Evolutionary conservation across 1,140 invertebrate genomes (phyloP), one percentile per base, ranked within the genome.

Genomic region (Drosophila santomea): DNA sequence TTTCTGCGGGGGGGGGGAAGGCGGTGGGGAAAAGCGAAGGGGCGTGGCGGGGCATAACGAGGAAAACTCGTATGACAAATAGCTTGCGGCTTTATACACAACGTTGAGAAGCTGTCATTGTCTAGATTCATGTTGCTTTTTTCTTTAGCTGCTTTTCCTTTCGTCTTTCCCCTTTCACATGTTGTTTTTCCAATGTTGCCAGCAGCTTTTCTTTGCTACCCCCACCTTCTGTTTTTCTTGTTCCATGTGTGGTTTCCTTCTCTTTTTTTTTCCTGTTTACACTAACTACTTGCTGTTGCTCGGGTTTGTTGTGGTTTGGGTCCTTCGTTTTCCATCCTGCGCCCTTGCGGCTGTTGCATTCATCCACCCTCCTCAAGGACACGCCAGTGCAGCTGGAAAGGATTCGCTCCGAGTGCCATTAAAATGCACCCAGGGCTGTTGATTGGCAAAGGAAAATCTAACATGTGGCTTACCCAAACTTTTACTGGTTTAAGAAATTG

Each of bases 71-170:
- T 73, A 78, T 78, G 75, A 78, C 76, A 78, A 78, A 78, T 78
- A 78, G 74, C 76, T 59, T 78, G 76, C 75, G 74, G 76, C 66
- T 72, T 72, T 78, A 78, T 78, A 78, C 66, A 78, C 76, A 78
- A 78, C 69, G 76, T 73, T 78, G 75, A 78, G 75, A 78, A 78
- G 75, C 74, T 78, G 76, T 78, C 76, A 78, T 78, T 78, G 76
- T 78, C 76, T 78, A 78, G 74, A 78, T 78, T 78, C 76, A 64
- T 78, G 76, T 78, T 78, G 67, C 58, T 64, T 72, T 72, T 78
- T 64, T 23, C 67, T 60, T 69, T 28, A 43, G 35, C 44, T 67
- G 35, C 44, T 66, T 57, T 54, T 75, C 66, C 54, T 44, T 57
- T 48, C 25, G 62, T 54, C 44, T n/a, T 20, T 55, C 48, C 36